Evolutionary conservation across 2,113 vertebrate genomes (phyloP), one percentile per base, ranked within the genome.

Genomic region (Aleadryas rufinucha): DNA sequence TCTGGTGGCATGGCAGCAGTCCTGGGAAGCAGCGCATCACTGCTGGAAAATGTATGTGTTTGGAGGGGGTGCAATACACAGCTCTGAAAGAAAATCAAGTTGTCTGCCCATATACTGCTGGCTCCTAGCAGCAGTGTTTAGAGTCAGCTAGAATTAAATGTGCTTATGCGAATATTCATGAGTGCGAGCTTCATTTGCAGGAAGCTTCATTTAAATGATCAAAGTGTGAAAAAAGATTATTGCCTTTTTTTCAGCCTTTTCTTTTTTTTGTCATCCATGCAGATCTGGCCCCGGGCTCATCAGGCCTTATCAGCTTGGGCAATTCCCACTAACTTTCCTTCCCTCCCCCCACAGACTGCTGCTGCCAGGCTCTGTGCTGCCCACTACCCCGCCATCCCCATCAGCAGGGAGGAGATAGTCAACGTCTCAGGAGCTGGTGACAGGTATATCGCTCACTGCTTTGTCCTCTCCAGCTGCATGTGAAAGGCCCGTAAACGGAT

Each of bases 361-460:
- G 97, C 91, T 59, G 96, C 96, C 74, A 79, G 82, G 49, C 96
- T 99, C 66, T 98, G 98, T 89, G 99, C 98, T 47, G 49, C 97
- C 52, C 98, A 99, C 95, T 99, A 99, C 96, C 98, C 99, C 0
- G 97, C 99, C 3, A 63, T 98, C 85, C 84, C 91, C 44, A 52
- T 98, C 88, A 60, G 95, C 26, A 56, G 92, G 75, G 98, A 98
- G 52, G 98, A 99, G 72, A 98, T 96, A 9, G 83, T 98, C 69
- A 99, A 98, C 5, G 99, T 99, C 52, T 99, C 99, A 2, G 99
- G 99, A 97, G 99, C 99, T 11, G 99, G 99, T 33, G 99, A 99
- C 95, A 99, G 99, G 99, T 99, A 97, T 4, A 3, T 41, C 41
- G 14, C 78, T 82, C n/a, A 8, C 56, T 41, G 20, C 41, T 92